Percentiles rank a stretch among this genome's conserved stretches.
These are phyloP conservation scores for Sapayoa aenigma DNA, from an alignment of 2,113 vertebrate genomes.

Conservation along the genomic window DNA sequence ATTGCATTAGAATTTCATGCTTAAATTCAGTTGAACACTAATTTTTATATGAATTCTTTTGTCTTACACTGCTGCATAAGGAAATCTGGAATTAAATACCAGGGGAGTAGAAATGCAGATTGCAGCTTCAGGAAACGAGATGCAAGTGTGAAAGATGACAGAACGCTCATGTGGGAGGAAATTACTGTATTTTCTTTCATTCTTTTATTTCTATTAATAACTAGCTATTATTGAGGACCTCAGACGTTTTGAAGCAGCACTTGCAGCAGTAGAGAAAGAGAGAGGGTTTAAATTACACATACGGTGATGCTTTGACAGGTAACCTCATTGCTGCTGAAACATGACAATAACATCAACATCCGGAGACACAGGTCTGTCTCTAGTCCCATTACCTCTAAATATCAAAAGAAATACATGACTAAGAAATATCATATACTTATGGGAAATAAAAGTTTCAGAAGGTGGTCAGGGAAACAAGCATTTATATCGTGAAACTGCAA, in stretches of 20 bases:
- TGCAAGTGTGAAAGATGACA: slow-evolving; percentile 45
- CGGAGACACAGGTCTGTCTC: background rate
- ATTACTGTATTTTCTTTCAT: slow-evolving; percentile 22
- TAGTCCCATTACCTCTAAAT: background rate
- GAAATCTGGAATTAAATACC: slow-evolving; percentile 26
- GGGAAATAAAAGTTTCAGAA: background rate
- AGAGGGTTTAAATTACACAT: slow-evolving; percentile 2
- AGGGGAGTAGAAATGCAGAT: slow-evolving; percentile 18
- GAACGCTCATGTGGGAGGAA: slow-evolving; percentile 48
- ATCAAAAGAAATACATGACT: background rate
- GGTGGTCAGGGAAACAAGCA: background rate
- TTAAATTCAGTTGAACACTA: slow-evolving; percentile 63
- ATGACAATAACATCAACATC: background rate
- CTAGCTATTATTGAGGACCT: slow-evolving; percentile 1
- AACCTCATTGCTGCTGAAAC: background rate
- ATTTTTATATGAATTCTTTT: slow-evolving; percentile 55
- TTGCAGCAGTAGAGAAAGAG: background rate
- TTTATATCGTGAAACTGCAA: background rate
- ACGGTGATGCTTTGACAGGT: background rate
- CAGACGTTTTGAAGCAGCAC: slow-evolving; percentile 24
- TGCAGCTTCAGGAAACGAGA: slow-evolving; percentile 55
- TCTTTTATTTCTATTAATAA: slow-evolving; percentile 39
- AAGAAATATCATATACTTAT: background rate
- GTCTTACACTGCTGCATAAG: slow-evolving; percentile 6
- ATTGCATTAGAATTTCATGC: slow-evolving; percentile 66